Evolutionary conservation across 2,113 vertebrate species (phyloP), one percentile per base, ranked within the genome.

Genomic region (Poeciliopsis turrubarensis): DNA sequence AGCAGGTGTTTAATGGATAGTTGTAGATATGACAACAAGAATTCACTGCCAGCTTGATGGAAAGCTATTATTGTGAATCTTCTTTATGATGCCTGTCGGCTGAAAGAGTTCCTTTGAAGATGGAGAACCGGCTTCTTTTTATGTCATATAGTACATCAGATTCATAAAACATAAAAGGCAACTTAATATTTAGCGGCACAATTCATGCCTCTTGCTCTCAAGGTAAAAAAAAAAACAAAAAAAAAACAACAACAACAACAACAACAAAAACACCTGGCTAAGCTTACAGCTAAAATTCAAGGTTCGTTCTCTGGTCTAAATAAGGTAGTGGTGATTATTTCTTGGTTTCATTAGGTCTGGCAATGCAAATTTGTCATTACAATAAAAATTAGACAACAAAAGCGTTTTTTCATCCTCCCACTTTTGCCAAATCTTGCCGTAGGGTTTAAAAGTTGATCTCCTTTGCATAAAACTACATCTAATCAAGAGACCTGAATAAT

Each of bases 61-160:
- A 82, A 77, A 47, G 74, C 88, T 81, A 87, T 91, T 87, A 90
- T 76, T 85, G 77, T 87, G 85, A 91, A 89, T 92, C 91, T 89
- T 74, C 79, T 90, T 91, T 87, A 92, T 65, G 80, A 87, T 31
- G 76, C 65, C 81, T 91, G 87, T 80, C 66, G 32, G 80, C 77
- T 57, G 41, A 77, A 71, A 60, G 79, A 78, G 77, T 76, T 66
- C 75, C 74, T 70, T 64, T 8, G 25, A 34, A 78, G 76, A 80
- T 60, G 57, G 66, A 73, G 75, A 86, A 60, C 65, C 37, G 70
- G 71, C 77, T 84, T 29, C 29, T 83, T 79, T 47, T 61, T 27
- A 37, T 34, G 60, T 51, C 54, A 29, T 31, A 70, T 14, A 78
- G 75, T 68, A 44, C 64, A 83, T 78, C 73, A 77, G 79, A 83